phyloP scores from a whole-genome alignment of 1,140 invertebrate genomes.

The Galendromus occidentalis region DNA sequence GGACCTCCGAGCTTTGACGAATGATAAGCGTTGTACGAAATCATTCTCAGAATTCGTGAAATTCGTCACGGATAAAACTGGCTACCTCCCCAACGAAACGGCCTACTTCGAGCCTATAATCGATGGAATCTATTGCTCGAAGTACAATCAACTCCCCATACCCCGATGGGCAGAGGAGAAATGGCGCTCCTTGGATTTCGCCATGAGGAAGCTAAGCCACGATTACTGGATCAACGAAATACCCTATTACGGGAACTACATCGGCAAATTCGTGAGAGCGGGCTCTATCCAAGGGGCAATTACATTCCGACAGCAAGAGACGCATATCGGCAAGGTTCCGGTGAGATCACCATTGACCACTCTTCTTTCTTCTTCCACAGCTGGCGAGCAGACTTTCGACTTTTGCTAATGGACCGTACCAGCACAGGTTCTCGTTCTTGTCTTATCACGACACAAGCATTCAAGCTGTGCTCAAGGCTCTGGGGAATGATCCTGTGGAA shows the following conservation, averaged over 20 bases:
- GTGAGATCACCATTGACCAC: too few relatives aligned
- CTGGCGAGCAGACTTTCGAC: too few relatives aligned
- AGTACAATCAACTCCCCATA: background rate
- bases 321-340: too few relatives aligned
- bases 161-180: background rate
- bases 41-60: background rate
- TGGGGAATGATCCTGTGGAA: background rate
- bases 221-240: background rate
- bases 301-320: too few relatives aligned
- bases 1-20: too few relatives aligned
- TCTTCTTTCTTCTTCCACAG: too few relatives aligned
- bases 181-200: background rate
- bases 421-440: background rate
- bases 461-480: background rate
- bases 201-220: background rate
- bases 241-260: background rate
- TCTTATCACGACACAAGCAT: background rate
- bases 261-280: background rate
- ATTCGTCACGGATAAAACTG: background rate
- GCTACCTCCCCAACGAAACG: background rate
- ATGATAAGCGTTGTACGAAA: too few relatives aligned
- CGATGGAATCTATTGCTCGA: background rate
- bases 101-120: background rate
- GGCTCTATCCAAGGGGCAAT: too few relatives aligned
- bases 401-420: background rate